A percentile compares a stretch with the other conserved stretches of the same genome.
These are phyloP conservation scores for Uria aalge DNA, from an alignment of 2,113 vertebrate species.

Conservation along the genomic window DNA sequence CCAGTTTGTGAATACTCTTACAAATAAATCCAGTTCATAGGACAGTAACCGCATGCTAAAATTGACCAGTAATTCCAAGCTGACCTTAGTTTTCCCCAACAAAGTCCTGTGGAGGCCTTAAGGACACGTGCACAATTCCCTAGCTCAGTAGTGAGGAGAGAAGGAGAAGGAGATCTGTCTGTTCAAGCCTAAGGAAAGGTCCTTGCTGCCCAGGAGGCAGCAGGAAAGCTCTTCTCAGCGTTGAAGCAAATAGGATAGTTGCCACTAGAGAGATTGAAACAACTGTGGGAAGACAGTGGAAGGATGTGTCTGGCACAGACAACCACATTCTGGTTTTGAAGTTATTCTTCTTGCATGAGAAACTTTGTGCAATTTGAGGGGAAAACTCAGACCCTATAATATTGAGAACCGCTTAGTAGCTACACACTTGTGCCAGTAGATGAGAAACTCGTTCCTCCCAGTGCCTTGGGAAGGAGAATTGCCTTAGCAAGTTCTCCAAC, in stretches of 20 bases:
- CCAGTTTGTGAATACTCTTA: neutral
- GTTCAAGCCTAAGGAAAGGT: neutral
- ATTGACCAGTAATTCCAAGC: neutral
- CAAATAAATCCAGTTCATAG: neutral
- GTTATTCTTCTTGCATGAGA: slow-evolving; percentile 39
- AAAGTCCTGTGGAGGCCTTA: neutral
- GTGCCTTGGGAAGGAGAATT: slow-evolving; percentile 45
- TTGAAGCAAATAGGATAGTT: neutral
- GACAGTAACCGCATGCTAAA: neutral
- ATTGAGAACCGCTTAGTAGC: slow-evolving; percentile 34
- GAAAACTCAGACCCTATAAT: slow-evolving; percentile 25
- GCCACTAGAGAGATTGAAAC: neutral
- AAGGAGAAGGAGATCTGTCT: neutral
- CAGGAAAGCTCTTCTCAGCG: slow-evolving; percentile 24
- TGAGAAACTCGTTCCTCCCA: slow-evolving; percentile 27
- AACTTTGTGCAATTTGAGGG: slow-evolving; percentile 8
- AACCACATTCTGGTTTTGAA: slow-evolving; percentile 43
- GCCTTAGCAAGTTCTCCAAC: slow-evolving; percentile 28
- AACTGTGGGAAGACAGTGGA: slow-evolving; percentile 25
- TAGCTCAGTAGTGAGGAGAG: neutral
- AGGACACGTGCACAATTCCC: neutral
- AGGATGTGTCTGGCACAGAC: neutral
- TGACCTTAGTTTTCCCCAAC: neutral
- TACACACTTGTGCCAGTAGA: neutral
- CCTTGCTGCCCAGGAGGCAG: slow-evolving; percentile 11